phyloP scores from a whole-genome alignment of 2,797 vertebrate species.

The Myotis daubentonii region DNA sequence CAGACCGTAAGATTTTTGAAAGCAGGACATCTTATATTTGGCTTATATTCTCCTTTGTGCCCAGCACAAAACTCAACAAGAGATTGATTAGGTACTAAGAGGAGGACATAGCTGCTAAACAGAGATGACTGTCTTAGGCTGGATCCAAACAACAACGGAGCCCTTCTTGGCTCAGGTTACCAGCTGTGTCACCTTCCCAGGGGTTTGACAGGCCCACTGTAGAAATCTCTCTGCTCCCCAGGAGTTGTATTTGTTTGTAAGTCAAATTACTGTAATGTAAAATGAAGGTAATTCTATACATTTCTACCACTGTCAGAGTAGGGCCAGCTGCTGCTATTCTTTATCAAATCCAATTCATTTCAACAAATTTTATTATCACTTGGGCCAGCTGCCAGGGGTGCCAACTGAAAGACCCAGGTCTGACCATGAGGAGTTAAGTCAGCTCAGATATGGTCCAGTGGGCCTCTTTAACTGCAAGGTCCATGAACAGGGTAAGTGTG shows the following conservation, averaged over 20 bases:
- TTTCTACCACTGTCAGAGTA: not conserved
- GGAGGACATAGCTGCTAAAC: not conserved
- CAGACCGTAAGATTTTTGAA: not conserved
- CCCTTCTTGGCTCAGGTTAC: not conserved
- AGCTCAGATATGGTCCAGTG: not conserved
- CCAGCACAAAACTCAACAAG: not conserved
- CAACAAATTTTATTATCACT: not conserved
- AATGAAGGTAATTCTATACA: conserved; percentile 6
- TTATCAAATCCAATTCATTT: conserved; percentile 21
- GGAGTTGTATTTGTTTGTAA: not conserved
- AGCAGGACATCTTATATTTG: not conserved
- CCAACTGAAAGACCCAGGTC: not conserved
- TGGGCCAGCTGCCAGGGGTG: not conserved
- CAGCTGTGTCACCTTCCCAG: not conserved
- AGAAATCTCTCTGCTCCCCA: not conserved
- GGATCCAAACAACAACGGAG: not conserved
- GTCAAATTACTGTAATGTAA: not conserved
- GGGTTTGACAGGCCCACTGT: not conserved
- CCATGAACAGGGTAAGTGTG: not conserved
- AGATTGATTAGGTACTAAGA: not conserved
- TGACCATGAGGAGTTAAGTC: not conserved
- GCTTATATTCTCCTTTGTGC: not conserved
- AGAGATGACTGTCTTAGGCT: not conserved
- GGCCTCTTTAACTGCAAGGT: not conserved
- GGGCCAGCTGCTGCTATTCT: not conserved